phyloP scores from a whole-genome alignment of 2,797 vertebrate genomes.

The Protonibea diacanthus region DNA sequence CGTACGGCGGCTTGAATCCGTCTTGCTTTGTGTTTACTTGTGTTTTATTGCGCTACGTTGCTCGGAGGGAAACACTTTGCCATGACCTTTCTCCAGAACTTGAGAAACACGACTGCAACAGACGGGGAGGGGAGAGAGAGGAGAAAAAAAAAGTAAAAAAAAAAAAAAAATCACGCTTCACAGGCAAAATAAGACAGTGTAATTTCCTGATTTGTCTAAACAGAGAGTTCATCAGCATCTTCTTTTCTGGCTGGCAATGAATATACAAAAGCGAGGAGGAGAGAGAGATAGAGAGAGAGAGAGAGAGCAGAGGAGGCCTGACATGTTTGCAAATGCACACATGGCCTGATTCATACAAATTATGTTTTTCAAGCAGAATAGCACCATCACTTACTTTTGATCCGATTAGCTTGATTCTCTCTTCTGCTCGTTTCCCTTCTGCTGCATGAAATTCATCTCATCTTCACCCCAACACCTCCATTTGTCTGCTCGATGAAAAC shows the following conservation, averaged over 20 bases:
- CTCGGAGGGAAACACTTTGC: slow-evolving; percentile 79
- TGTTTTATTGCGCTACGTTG: slow-evolving; percentile 79
- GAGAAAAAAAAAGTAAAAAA: slow-evolving; percentile 4
- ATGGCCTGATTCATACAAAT: slow-evolving; percentile 71
- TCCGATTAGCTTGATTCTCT: slow-evolving; percentile 66
- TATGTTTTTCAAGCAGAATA: slow-evolving; percentile 61
- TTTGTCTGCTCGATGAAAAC: slow-evolving; percentile 60
- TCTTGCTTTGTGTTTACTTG: slow-evolving; percentile 83
- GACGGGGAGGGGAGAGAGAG: no score
- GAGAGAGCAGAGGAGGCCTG: slow-evolving; percentile 9
- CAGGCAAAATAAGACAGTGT: slow-evolving; percentile 42
- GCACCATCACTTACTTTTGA: slow-evolving; percentile 78
- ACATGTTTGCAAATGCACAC: slow-evolving; percentile 51
- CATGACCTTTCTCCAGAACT: slow-evolving; percentile 75
- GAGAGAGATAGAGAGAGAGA: no score
- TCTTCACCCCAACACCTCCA: slow-evolving; percentile 44
- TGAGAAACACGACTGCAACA: slow-evolving; percentile 23
- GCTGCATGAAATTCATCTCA: slow-evolving; percentile 49
- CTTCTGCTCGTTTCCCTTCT: slow-evolving; percentile 19
- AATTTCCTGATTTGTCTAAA: slow-evolving; percentile 69
- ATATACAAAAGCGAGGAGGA: slow-evolving; percentile 29
- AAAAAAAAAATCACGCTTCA: slow-evolving; percentile 49
- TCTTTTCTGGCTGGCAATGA: slow-evolving; percentile 40
- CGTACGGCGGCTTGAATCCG: slow-evolving; percentile 68
- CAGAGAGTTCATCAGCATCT: slow-evolving; percentile 68